Evolutionary conservation across 1,140 invertebrate species (phyloP).

Genomic region (Drosophila orena): DNA sequence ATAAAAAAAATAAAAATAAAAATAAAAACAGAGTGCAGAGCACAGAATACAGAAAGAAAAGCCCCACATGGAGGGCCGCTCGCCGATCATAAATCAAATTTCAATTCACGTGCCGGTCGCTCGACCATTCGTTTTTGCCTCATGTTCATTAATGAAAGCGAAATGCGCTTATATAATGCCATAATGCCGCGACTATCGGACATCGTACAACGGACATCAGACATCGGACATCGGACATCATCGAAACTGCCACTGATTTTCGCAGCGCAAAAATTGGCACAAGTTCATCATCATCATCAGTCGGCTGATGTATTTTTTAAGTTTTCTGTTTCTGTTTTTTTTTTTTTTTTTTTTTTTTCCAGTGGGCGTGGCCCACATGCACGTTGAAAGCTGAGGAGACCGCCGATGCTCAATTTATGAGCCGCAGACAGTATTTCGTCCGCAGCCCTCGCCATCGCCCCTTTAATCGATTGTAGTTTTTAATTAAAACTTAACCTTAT

Average conservation of each 20-base stretch:
- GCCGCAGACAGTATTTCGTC: slow-evolving; percentile 69
- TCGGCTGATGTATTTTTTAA: neutral
- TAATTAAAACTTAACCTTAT: slow-evolving; percentile 85
- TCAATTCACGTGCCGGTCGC: slow-evolving; percentile 72
- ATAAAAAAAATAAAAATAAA: no score
- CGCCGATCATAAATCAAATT: slow-evolving; percentile 75
- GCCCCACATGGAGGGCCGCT: slow-evolving; percentile 38
- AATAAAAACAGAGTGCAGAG: slow-evolving; percentile 1
- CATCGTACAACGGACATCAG: slow-evolving; percentile 53
- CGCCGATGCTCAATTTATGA: slow-evolving; percentile 79
- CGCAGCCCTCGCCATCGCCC: slow-evolving; percentile 12
- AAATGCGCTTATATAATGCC: slow-evolving; percentile 75
- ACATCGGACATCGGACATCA: slow-evolving; percentile 54
- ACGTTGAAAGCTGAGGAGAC: slow-evolving; percentile 69
- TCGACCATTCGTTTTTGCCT: slow-evolving; percentile 32
- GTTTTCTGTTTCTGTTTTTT: no score
- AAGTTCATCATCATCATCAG: slow-evolving; percentile 71
- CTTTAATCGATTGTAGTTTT: slow-evolving; percentile 79
- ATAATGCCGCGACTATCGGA: slow-evolving; percentile 38
- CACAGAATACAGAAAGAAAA: slow-evolving; percentile 47
- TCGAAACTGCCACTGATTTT: slow-evolving; percentile 72
- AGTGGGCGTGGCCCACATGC: slow-evolving; percentile 56
- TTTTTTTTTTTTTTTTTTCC: neutral
- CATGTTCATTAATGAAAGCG: slow-evolving; percentile 78
- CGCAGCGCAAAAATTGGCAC: slow-evolving; percentile 69